Conservation (phyloP, 2,113 vertebrate genomes). For the Gnathonemus longibarbis region DNA sequence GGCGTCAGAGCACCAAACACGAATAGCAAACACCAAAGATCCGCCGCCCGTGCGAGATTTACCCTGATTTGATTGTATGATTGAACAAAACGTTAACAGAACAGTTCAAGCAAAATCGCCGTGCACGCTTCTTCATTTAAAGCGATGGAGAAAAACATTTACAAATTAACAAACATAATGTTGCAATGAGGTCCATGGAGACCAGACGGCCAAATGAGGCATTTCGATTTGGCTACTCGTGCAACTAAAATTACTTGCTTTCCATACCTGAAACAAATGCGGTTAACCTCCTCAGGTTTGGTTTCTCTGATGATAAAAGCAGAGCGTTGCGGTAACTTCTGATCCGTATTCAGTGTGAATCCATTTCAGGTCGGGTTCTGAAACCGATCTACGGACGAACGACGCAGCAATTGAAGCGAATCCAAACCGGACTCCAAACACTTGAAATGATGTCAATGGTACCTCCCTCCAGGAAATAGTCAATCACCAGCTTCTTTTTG, state of each 20-base stretch:
- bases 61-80: neutral
- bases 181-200: neutral
- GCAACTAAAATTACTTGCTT: neutral
- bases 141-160: neutral
- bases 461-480: slow-evolving; percentile 79
- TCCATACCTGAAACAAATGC: neutral
- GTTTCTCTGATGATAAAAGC: neutral
- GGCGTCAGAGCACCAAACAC: neutral
- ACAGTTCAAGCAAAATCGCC: neutral
- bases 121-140: neutral
- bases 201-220: neutral
- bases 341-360: neutral
- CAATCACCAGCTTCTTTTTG: slow-evolving; percentile 65
- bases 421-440: slow-evolving; percentile 23
- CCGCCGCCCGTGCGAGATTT: neutral
- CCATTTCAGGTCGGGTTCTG: neutral
- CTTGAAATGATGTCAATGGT: slow-evolving; percentile 41
- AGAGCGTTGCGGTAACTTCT: neutral
- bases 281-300: neutral
- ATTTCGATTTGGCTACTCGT: neutral
- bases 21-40: neutral
- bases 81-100: neutral
- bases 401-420: slow-evolving; percentile 14
- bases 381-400: neutral
- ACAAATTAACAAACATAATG: neutral